Evolutionary conservation across 1,140 invertebrate genomes (phyloP).

Genomic region (Lethrus apterus): DNA sequence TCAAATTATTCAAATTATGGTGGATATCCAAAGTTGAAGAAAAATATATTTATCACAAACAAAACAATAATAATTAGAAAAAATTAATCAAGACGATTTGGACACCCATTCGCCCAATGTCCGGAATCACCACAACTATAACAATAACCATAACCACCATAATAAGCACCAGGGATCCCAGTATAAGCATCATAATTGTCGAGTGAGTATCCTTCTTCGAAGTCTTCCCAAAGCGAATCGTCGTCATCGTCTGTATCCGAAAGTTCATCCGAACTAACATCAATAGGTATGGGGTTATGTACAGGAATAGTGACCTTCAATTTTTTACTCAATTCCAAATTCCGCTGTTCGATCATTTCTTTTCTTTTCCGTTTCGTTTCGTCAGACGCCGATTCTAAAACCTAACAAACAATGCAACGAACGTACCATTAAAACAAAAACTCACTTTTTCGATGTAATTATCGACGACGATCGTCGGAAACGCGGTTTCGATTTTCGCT

Average conservation of each 20-base stretch:
- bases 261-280: slow-evolving; percentile 12
- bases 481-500: slow-evolving; percentile 23
- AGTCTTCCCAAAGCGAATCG: neutral
- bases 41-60: too few relatives aligned
- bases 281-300: neutral
- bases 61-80: too few relatives aligned
- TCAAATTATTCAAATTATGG: too few relatives aligned
- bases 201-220: neutral
- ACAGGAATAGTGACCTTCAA: neutral
- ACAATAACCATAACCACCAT: slow-evolving; percentile 41
- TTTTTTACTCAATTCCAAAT: neutral
- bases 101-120: slow-evolving; percentile 43
- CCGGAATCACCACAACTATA: slow-evolving; percentile 37
- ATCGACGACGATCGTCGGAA: slow-evolving; percentile 30
- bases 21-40: too few relatives aligned
- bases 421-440: slow-evolving; percentile 2
- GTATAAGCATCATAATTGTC: too few relatives aligned
- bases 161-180: slow-evolving; percentile 33
- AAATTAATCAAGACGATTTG: too few relatives aligned
- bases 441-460: slow-evolving; percentile 30
- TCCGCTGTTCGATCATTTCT: slow-evolving; percentile 1
- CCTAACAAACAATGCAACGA: too few relatives aligned
- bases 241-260: slow-evolving; percentile 4
- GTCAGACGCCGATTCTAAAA: slow-evolving; percentile 4
- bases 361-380: slow-evolving; percentile 3